These are phyloP conservation scores for Prietella phreatophila DNA, from an alignment of 2,113 vertebrate genomes.

Conservation along the genomic window DNA sequence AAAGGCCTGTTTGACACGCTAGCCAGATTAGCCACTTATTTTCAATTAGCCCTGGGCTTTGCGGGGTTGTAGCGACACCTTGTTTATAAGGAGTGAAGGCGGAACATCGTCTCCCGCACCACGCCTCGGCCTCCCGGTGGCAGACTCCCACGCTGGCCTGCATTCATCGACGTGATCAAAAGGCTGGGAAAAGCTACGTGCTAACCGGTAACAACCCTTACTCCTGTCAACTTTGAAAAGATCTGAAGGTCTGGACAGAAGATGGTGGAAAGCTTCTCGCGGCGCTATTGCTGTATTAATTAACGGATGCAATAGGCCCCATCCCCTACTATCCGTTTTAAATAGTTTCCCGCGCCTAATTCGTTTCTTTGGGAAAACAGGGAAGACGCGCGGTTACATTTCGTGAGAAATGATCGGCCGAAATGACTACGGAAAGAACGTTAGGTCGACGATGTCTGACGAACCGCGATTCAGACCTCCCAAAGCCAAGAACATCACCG, in stretches of 20 bases:
- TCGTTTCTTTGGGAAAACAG: not conserved
- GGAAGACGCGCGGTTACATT: not conserved
- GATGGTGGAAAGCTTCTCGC: not conserved
- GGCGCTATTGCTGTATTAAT: not conserved
- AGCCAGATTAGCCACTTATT: constrained; percentile 54
- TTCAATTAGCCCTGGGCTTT: constrained; percentile 51
- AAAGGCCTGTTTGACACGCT: constrained; percentile 57
- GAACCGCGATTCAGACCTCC: not conserved
- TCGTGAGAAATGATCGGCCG: not conserved
- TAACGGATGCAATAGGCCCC: too few species aligned
- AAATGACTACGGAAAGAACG: not conserved
- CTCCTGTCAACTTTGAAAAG: constrained; percentile 8
- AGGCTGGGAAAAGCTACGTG: not conserved
- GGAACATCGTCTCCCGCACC: constrained; percentile 29
- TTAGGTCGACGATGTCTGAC: not conserved
- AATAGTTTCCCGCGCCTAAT: not conserved
- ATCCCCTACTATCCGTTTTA: not conserved
- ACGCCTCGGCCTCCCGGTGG: constrained; percentile 21
- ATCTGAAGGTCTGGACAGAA: not conserved
- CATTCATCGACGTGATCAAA: constrained; percentile 50
- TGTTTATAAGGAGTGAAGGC: constrained; percentile 46
- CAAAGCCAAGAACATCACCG: not conserved
- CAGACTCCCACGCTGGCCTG: not conserved
- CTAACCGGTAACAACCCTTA: not conserved
- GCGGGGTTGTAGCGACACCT: constrained; percentile 21